These are phyloP conservation scores for Anolis apletophallus DNA, from an alignment of 2,797 vertebrate species.

Conservation along the genomic window DNA sequence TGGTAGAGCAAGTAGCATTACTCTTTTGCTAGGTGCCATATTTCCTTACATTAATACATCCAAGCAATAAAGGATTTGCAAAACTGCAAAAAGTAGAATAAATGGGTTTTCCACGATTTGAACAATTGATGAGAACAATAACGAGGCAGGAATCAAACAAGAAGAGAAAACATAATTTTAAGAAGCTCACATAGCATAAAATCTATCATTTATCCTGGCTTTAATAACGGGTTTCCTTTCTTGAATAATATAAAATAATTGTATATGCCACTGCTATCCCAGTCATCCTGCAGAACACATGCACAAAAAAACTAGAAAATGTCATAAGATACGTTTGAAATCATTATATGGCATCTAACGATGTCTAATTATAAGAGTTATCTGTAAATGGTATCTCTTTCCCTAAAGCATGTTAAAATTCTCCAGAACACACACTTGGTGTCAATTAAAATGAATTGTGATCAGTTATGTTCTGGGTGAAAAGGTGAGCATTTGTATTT, in stretches of 20 bases:
- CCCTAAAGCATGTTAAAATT: not conserved
- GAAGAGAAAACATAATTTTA: not conserved
- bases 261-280: not conserved
- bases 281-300: not conserved
- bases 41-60: slow-evolving; percentile 29
- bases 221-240: slow-evolving; percentile 12
- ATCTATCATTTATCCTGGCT: slow-evolving; percentile 7
- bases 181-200: not conserved
- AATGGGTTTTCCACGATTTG: slow-evolving; percentile 30
- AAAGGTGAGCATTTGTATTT: not conserved
- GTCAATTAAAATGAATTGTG: slow-evolving; percentile 31
- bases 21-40: not conserved
- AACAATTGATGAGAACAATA: not conserved
- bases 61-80: slow-evolving; percentile 26
- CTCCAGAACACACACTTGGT: slow-evolving; percentile 1
- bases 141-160: slow-evolving; percentile 24
- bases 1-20: not conserved
- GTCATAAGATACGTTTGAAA: slow-evolving; percentile 7
- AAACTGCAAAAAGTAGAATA: slow-evolving; percentile 26
- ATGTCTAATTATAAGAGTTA: slow-evolving; percentile 12
- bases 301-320: not conserved
- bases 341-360: slow-evolving; percentile 6
- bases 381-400: slow-evolving; percentile 9
- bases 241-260: slow-evolving; percentile 20
- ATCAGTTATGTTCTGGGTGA: slow-evolving; percentile 13